A percentile compares a stretch with the other conserved stretches of the same genome.
These are phyloP conservation scores for Omphaloscelis lunosa DNA, from an alignment of 2,888 invertebrate genomes.

Conservation along the genomic window DNA sequence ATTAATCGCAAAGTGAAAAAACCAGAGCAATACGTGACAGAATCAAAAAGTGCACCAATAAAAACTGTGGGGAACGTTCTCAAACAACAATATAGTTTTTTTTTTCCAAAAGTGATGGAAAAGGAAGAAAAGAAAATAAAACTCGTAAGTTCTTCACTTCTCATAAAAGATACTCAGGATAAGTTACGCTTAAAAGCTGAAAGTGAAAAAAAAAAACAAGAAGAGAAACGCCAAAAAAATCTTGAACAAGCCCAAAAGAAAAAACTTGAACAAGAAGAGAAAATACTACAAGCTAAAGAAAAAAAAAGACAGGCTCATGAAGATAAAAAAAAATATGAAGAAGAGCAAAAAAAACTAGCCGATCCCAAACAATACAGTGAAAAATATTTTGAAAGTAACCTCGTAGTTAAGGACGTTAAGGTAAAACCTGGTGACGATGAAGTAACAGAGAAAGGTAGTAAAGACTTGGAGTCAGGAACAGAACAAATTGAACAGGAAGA, in stretches of 20 bases:
- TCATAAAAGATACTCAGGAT: conserved; percentile 76
- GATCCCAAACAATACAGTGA: too few species aligned
- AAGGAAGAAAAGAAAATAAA: conserved; percentile 35
- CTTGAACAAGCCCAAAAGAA: conserved; percentile 37
- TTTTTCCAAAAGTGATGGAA: conserved; percentile 71
- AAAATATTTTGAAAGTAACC: too few species aligned
- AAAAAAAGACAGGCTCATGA: conserved; percentile 16
- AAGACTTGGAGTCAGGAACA: background rate
- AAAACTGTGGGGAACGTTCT: background rate
- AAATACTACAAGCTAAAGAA: conserved; percentile 41
- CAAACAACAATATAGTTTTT: conserved; percentile 67
- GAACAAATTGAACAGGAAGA: background rate
- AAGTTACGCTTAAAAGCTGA: conserved; percentile 44
- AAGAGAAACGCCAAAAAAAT: conserved; percentile 55
- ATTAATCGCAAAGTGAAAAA: conserved; percentile 3
- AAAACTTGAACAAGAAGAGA: conserved; percentile 45
- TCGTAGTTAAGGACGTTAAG: background rate
- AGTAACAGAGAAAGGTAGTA: too few species aligned
- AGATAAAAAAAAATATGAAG: too few species aligned
- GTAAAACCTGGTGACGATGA: background rate
- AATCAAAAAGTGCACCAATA: conserved; percentile 4
- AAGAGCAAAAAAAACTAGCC: background rate
- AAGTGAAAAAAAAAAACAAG: conserved; percentile 15
- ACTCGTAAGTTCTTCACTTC: conserved; percentile 75
- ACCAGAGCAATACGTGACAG: background rate